A percentile compares a stretch with the other conserved stretches of the same genome.
phyloP scores from a whole-genome alignment of 2,113 vertebrate species.

The Propithecus coquereli region DNA sequence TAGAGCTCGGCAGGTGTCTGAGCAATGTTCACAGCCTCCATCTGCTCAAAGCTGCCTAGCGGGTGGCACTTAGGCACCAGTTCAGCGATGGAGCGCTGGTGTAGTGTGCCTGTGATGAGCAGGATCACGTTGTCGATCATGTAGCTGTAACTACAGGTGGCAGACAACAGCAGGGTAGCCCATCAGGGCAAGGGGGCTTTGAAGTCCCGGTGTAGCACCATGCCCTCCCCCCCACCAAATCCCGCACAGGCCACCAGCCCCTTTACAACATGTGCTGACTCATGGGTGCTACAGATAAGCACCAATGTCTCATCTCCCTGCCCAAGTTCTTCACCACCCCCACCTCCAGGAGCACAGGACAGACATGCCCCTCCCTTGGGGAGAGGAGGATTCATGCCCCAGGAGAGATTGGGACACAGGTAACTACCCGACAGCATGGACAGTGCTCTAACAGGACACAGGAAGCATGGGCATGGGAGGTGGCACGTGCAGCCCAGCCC shows the following conservation, averaged over 20 bases:
- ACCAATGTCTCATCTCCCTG: not conserved
- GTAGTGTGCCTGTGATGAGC: conserved; percentile 97
- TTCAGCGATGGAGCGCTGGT: conserved; percentile 96
- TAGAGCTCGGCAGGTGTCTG: conserved; percentile 98
- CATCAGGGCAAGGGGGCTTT: not conserved
- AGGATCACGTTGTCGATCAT: conserved; percentile 99
- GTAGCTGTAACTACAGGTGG: conserved; percentile 93
- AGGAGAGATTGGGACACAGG: not conserved
- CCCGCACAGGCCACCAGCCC: not conserved
- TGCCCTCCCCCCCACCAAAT: not conserved
- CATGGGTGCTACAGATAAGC: not conserved
- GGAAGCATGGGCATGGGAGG: not conserved
- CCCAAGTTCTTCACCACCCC: not conserved
- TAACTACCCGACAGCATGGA: not conserved
- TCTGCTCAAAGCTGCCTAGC: conserved; percentile 98
- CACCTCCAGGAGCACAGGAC: not conserved
- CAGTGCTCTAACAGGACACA: not conserved
- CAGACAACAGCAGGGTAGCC: not conserved
- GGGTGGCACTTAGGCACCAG: conserved; percentile 98
- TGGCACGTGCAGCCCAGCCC: not conserved
- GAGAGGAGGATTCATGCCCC: not conserved
- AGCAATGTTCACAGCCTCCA: conserved; percentile 99
- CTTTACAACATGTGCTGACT: not conserved
- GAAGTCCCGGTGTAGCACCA: not conserved
- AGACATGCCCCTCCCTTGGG: not conserved